Base-by-base conservation (phyloP, 92 coral and sea anemone genomes). In the Anthopleura xanthogrammica region DNA sequence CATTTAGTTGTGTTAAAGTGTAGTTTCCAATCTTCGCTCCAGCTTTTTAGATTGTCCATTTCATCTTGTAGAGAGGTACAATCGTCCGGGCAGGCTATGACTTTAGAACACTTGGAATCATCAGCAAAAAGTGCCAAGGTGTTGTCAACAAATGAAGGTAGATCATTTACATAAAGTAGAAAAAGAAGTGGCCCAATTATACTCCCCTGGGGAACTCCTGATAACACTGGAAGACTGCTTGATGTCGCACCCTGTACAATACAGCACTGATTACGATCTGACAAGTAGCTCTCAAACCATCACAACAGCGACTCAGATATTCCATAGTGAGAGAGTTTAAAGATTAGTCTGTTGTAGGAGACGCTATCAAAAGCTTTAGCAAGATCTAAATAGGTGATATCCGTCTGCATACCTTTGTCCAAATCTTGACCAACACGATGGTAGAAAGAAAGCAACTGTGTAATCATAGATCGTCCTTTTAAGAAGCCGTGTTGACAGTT, bases 391-490 rank as follows among this genome's bases (percentile, higher is more conserved):
- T 48, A 88, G 16, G 79, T 72, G 41, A 78, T 62, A 70, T 88
- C 87, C 19, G 52, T 68, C 80, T 83, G 91, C 58, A 79, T 60
- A 40, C 78, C 70, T 39, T 72, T 77, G 55, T 87, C 90, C 77
- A 87, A 83, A 43, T 76, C 22, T 50, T 77, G 83, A 20, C 87
- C 84, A 16, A 82, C 75, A 60, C 65, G 60, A 60, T 87, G 87
- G 72, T 62, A 68, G 52, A 87, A 87, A 12, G 56, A 36, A 17
- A 87, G 36, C n/a, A 88, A 71, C 77, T 83, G 90, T 17, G 87
- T 87, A 39, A 83, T 84, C 5, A 66, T 83, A 23, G 81, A 83
- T 16, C 78, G 85, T 16, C 87, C 85, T 29, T 62, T 24, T 41
- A 83, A 56, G 50, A 83, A 88, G 14, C 52, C 52, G 52, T 58